Percentiles rank a stretch among this genome's conserved stretches.
phyloP scores from a whole-genome alignment of 1,140 invertebrate genomes.

The Asbolus verrucosus region DNA sequence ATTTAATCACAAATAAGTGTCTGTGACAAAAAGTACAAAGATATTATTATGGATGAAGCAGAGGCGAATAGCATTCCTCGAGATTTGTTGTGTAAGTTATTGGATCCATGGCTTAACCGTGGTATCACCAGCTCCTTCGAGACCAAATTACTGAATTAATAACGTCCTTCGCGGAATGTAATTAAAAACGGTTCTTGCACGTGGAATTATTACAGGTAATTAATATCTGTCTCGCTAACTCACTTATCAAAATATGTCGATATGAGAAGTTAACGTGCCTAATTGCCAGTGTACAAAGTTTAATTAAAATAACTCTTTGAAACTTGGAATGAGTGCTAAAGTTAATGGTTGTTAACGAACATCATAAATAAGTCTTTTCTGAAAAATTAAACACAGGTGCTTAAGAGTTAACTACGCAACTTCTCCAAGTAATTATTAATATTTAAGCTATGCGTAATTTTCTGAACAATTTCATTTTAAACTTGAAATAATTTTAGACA shows the following conservation, averaged over 20 bases:
- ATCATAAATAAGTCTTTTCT: background rate
- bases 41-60: no score
- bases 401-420: no score
- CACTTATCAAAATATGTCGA: slow-evolving; percentile 31
- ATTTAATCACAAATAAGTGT: no score
- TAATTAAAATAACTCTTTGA: slow-evolving; percentile 12
- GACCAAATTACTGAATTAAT: slow-evolving; percentile 29
- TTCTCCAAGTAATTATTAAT: no score
- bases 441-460: no score
- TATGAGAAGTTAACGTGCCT: slow-evolving; percentile 19
- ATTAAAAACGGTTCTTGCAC: slow-evolving; percentile 26
- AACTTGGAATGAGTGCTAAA: background rate
- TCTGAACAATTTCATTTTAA: no score
- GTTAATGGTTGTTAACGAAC: background rate
- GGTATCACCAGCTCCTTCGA: background rate
- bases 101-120: slow-evolving; percentile 15
- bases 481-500: no score
- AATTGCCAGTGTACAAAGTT: slow-evolving; percentile 3
- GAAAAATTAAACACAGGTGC: background rate
- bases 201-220: slow-evolving; percentile 28
- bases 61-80: no score
- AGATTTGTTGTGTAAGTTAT: slow-evolving; percentile 35
- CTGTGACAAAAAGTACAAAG: no score
- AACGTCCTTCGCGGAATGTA: slow-evolving; percentile 14
- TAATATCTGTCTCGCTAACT: slow-evolving; percentile 14